Evolutionary conservation across 2,113 vertebrate genomes (phyloP), one percentile per base, ranked within the genome.

Genomic region (Pterocles orientalis): DNA sequence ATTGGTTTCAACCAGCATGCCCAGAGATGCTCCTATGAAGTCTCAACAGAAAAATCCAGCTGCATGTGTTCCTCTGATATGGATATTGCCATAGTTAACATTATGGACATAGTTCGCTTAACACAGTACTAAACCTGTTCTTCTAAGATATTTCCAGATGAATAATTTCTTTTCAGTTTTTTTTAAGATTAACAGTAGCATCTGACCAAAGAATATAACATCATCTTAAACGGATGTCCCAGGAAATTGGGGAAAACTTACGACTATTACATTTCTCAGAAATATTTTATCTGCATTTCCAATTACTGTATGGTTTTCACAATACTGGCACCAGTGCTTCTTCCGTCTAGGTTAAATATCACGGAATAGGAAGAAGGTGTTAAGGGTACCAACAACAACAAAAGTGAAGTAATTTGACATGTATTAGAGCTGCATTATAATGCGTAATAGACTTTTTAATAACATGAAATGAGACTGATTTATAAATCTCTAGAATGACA

Each of bases 401-500:
- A 58, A 48, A 90, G 39, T 41, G 33, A 95, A 94, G 90, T 88
- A 90, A 91, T 95, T 95, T 91, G 51, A 84, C 39, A 26, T 78
- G 24, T 90, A 96, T 96, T 82, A 95, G 64, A 92, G 66, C 48
- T 96, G 62, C 39, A 97, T 95, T 95, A 80, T 95, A 95, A 96
- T 94, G 88, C 36, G 34, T 92, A 97, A 97, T 94, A 95, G 82
- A 94, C 80, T 94, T 97, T 97, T 97, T 97, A 97, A 96, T 97
- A 97, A 94, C 94, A 90, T 69, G 53, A 95, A 97, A 88, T 91
- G 82, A 96, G 96, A 79, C 75, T 88, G 84, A 96, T 97, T 64
- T 83, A 97, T 98, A 97, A 97, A 98, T 97, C 96, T 97, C 84
- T 66, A 56, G 89, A 96, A 97, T 89, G 95, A 89, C 91, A 97